Conservation (phyloP, 1,140 invertebrate species). For the Dendrolimus punctatus region DNA sequence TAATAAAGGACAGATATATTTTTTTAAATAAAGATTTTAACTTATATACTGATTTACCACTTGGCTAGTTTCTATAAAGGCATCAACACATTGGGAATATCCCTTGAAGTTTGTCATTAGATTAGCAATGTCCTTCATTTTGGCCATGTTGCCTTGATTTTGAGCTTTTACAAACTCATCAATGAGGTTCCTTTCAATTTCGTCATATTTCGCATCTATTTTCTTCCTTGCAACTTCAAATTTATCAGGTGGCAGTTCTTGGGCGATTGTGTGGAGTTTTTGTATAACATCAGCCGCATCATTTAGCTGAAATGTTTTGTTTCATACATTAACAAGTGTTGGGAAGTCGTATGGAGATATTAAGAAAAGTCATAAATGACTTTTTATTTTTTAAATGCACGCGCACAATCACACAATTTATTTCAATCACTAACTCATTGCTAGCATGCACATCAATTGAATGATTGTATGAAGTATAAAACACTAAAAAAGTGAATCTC, state of each 20-base stretch:
- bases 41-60: constrained; percentile 73
- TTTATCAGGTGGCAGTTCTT: constrained; percentile 91
- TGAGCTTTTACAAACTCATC: constrained; percentile 96
- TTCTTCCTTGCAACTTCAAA: constrained; percentile 93
- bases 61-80: constrained; percentile 97
- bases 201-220: constrained; percentile 95
- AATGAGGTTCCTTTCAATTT: constrained; percentile 93
- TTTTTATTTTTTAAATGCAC: too few species aligned
- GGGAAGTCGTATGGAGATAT: too few species aligned
- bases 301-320: constrained; percentile 77
- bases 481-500: too few species aligned
- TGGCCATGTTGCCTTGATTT: constrained; percentile 83
- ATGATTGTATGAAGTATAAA: too few species aligned
- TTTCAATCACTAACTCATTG: too few species aligned
- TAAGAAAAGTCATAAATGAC: too few species aligned
- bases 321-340: constrained; percentile 6
- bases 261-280: constrained; percentile 95
- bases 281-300: constrained; percentile 99
- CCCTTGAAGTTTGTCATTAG: constrained; percentile 97
- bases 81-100: constrained; percentile 96
- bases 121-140: constrained; percentile 95
- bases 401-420: too few species aligned
- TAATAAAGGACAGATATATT: too few species aligned
- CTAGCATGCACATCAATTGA: too few species aligned
- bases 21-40: too few species aligned